phyloP scores from a whole-genome alignment of 2,797 vertebrate genomes.

The Leptoclinus maculatus region DNA sequence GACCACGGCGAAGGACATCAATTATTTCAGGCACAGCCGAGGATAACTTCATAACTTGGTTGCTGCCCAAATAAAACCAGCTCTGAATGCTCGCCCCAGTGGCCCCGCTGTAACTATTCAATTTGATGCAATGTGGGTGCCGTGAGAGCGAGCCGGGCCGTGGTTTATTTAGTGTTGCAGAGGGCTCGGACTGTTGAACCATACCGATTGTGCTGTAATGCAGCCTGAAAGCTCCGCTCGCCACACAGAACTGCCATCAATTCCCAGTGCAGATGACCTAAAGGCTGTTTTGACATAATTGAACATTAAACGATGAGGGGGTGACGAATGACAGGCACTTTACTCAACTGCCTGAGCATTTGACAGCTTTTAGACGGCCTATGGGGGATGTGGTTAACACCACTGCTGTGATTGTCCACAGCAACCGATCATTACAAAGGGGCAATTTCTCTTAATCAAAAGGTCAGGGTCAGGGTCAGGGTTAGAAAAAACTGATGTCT shows the following conservation, averaged over 20 bases:
- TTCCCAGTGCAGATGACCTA: slow-evolving; percentile 69
- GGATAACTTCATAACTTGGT: slow-evolving; percentile 64
- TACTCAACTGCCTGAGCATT: slow-evolving; percentile 61
- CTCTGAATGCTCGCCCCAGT: slow-evolving; percentile 45
- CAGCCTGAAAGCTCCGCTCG: slow-evolving; percentile 70
- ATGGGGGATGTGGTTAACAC: slow-evolving; percentile 41
- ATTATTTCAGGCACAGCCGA: slow-evolving; percentile 60
- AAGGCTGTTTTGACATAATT: slow-evolving; percentile 81
- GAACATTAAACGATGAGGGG: slow-evolving; percentile 78
- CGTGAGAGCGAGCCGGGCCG: slow-evolving; percentile 41
- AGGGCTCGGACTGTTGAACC: slow-evolving; percentile 61
- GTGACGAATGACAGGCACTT: slow-evolving; percentile 75
- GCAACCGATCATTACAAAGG: slow-evolving; percentile 9
- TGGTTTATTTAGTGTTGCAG: slow-evolving; percentile 67
- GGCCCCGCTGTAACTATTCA: slow-evolving; percentile 61
- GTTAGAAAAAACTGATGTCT: slow-evolving; percentile 18
- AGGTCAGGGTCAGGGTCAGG: too few relatives aligned
- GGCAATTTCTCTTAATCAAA: neutral
- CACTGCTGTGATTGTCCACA: slow-evolving; percentile 42
- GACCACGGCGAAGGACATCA: slow-evolving; percentile 62
- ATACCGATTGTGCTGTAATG: slow-evolving; percentile 70
- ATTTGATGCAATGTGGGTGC: slow-evolving; percentile 58
- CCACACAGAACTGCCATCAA: slow-evolving; percentile 70
- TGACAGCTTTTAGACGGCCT: slow-evolving; percentile 70
- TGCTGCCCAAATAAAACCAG: slow-evolving; percentile 38